Conservation (phyloP, 2,888 invertebrate genomes). For the Latrodectus hesperus region DNA sequence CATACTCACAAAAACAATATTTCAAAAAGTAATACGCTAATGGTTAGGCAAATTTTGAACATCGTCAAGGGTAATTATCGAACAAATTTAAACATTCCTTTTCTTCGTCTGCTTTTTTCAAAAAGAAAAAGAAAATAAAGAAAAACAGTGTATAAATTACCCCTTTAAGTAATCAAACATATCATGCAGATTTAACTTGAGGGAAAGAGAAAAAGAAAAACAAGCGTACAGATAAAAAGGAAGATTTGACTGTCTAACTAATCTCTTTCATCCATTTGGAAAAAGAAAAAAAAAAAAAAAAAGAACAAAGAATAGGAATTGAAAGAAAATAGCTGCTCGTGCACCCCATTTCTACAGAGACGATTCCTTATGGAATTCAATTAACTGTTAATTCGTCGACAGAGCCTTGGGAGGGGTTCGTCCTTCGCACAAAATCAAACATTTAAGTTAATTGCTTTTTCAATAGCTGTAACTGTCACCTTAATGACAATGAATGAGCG, state of each 20-base stretch:
- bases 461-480: conserved; percentile 39
- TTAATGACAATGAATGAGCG: conserved; percentile 60
- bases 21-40: no score
- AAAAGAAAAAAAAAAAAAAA: neutral
- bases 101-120: no score
- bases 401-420: conserved; percentile 31
- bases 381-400: conserved; percentile 56
- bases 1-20: no score
- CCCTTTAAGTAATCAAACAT: neutral
- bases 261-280: neutral
- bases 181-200: neutral
- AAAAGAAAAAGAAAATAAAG: neutral
- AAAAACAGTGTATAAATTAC: neutral
- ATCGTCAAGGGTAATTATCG: no score
- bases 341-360: neutral
- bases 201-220: neutral
- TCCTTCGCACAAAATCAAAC: conserved; percentile 62
- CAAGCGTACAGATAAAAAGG: neutral
- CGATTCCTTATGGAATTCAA: conserved; percentile 37
- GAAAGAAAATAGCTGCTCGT: neutral
- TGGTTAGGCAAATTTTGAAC: no score
- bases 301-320: neutral
- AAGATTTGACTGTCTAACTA: conserved; percentile 15
- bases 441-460: conserved; percentile 68
- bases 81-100: no score